Percentiles rank a stretch among this genome's conserved stretches.
Conservation (phyloP, 2,797 vertebrate species). For the Chelon labrosus region DNA sequence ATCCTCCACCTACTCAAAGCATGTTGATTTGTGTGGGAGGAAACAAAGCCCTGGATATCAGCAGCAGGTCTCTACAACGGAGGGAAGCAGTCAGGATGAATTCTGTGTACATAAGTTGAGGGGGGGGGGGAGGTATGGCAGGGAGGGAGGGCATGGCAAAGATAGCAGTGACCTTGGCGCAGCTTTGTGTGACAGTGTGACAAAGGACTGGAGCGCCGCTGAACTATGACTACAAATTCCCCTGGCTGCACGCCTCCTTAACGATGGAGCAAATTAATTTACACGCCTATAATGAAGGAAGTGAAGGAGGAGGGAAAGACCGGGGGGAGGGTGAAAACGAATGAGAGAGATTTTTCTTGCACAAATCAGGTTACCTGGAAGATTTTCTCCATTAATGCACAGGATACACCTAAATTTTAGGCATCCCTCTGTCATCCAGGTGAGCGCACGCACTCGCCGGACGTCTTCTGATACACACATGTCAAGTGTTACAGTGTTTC, state of each 20-base stretch:
- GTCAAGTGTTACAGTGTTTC: background rate
- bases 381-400: slow-evolving; percentile 56
- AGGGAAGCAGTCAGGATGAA: slow-evolving; percentile 6
- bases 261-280: slow-evolving; percentile 77
- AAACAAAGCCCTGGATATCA: slow-evolving; percentile 40
- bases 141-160: slow-evolving; percentile 23
- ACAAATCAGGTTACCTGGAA: slow-evolving; percentile 62
- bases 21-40: slow-evolving; percentile 46
- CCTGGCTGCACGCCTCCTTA: slow-evolving; percentile 61
- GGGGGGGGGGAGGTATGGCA: slow-evolving; percentile 12
- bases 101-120: slow-evolving; percentile 12
- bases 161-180: slow-evolving; percentile 53
- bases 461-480: background rate
- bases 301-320: slow-evolving; percentile 16
- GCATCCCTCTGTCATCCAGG: background rate
- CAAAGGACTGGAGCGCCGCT: slow-evolving; percentile 49
- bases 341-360: slow-evolving; percentile 43
- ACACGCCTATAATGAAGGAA: slow-evolving; percentile 65
- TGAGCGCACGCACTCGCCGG: background rate
- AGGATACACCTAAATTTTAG: slow-evolving; percentile 30
- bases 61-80: slow-evolving; percentile 31
- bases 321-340: background rate
- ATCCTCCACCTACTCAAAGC: slow-evolving; percentile 44
- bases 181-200: slow-evolving; percentile 53
- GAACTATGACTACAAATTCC: slow-evolving; percentile 64